These are phyloP conservation scores for Cottus gobio DNA, from an alignment of 2,113 vertebrate genomes.

Conservation along the genomic window DNA sequence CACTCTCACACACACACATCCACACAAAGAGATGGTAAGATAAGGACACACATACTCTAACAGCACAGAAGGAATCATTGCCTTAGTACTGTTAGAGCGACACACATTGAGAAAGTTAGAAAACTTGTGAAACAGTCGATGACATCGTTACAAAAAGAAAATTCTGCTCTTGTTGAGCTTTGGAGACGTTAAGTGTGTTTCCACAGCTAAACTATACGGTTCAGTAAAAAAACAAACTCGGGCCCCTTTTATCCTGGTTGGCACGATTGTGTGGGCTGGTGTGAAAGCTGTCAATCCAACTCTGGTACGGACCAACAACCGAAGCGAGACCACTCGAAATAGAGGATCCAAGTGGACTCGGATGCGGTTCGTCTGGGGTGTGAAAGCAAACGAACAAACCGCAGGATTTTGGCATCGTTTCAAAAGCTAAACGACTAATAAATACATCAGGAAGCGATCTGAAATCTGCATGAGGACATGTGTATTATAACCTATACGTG, in stretches of 20 bases:
- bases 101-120: not conserved
- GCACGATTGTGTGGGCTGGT: not conserved
- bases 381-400: too few relatives aligned
- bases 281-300: not conserved
- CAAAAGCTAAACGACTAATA: too few relatives aligned
- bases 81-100: conserved; percentile 2
- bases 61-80: conserved; percentile 29
- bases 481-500: too few relatives aligned
- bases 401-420: too few relatives aligned
- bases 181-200: too few relatives aligned
- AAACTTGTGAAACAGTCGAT: not conserved
- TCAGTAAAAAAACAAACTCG: not conserved
- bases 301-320: not conserved
- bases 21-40: too few relatives aligned
- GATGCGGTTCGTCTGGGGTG: too few relatives aligned
- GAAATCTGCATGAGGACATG: too few relatives aligned
- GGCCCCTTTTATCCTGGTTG: too few relatives aligned
- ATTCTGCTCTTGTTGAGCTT: not conserved
- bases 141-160: not conserved
- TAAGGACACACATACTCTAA: conserved; percentile 31
- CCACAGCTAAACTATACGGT: not conserved
- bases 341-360: too few relatives aligned
- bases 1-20: not conserved
- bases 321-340: not conserved
- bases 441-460: too few relatives aligned